Conservation (phyloP, 2,797 vertebrate genomes). For the Gallinago solitaria region DNA sequence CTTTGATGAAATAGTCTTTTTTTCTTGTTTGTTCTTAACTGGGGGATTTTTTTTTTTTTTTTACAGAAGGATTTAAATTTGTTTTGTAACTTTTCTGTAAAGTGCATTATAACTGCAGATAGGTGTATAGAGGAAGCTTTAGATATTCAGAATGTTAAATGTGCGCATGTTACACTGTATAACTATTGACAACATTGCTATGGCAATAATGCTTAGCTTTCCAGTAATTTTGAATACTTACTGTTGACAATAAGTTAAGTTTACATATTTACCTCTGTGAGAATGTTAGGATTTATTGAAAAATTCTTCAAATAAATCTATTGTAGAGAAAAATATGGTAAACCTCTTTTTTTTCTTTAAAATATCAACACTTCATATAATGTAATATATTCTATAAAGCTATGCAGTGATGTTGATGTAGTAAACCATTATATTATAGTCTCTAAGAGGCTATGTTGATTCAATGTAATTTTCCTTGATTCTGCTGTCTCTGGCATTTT, state of each 20-base stretch:
- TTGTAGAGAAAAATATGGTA: background rate
- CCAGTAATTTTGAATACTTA: background rate
- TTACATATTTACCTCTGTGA: background rate
- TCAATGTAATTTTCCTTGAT: constrained; percentile 1
- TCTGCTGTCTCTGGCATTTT: background rate
- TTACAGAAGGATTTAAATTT: background rate
- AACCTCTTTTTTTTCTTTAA: background rate
- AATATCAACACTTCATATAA: background rate
- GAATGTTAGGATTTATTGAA: background rate
- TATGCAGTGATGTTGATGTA: background rate
- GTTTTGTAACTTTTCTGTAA: background rate
- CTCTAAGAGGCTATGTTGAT: background rate
- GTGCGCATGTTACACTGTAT: background rate
- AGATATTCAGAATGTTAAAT: background rate
- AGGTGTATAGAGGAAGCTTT: background rate
- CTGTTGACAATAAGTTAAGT: background rate
- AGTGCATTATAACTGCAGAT: background rate
- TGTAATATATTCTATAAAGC: background rate
- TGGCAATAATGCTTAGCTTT: background rate
- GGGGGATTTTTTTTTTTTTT: background rate
- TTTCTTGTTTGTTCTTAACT: background rate
- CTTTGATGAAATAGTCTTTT: background rate
- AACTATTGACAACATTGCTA: background rate
- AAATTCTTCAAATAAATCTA: background rate
- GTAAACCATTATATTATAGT: background rate